Conservation (phyloP, 2,888 invertebrate genomes). For the Eilema griseolum region DNA sequence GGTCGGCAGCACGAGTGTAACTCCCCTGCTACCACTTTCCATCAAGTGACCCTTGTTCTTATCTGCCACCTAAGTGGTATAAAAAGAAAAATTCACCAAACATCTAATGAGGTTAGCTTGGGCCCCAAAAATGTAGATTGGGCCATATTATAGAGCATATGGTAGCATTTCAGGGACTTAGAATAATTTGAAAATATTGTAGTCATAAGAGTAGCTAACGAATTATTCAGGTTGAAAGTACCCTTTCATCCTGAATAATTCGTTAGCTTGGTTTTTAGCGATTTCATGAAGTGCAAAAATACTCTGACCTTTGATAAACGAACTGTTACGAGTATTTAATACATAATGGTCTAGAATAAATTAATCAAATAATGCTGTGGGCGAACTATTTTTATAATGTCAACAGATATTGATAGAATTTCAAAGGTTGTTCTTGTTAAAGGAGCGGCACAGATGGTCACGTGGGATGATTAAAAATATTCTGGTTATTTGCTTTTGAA, state of each 20-base stretch:
- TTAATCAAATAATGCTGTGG: neutral
- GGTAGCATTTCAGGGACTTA: no score
- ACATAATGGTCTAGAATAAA: neutral
- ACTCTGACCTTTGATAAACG: neutral
- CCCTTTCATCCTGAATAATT: no score
- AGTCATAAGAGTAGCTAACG: neutral
- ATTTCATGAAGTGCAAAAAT: neutral
- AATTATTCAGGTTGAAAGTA: neutral
- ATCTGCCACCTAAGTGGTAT: no score
- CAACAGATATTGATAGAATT: conserved; percentile 25
- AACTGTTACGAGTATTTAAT: neutral
- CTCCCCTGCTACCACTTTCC: no score
- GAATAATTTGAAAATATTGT: no score
- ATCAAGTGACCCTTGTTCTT: no score
- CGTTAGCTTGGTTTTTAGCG: no score
- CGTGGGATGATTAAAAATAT: conserved; percentile 29
- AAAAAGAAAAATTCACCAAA: no score
- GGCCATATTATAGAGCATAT: no score
- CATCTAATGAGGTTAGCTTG: no score
- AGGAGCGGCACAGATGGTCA: neutral
- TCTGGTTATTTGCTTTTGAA: conserved; percentile 4
- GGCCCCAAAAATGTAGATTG: no score
- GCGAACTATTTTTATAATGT: conserved; percentile 29
- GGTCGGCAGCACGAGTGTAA: no score
- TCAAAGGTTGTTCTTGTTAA: conserved; percentile 19